Evolutionary conservation across 1,140 invertebrate species (phyloP).

Genomic region (Cydia strobilella): DNA sequence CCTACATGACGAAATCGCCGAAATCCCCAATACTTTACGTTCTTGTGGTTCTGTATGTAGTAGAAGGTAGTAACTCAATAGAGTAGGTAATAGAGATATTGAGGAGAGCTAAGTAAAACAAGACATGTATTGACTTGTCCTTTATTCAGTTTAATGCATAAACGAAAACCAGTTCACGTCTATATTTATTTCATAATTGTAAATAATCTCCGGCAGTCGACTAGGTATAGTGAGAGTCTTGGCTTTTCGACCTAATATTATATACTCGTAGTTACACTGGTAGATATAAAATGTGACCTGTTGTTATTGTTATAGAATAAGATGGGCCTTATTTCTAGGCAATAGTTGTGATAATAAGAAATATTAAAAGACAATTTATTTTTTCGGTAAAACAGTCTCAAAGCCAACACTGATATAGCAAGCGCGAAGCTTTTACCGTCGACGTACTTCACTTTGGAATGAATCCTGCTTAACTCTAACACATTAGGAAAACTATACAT

Average conservation of each 20-base stretch:
- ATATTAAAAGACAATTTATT: no score
- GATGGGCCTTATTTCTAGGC: no score
- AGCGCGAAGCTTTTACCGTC: constrained; percentile 25
- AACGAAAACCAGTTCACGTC: constrained; percentile 69
- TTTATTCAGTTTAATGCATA: constrained; percentile 76
- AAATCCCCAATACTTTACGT: no score
- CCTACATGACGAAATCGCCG: no score
- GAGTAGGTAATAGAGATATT: no score
- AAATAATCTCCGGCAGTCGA: constrained; percentile 55
- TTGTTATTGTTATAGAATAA: no score
- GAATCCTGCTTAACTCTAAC: constrained; percentile 66
- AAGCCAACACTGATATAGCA: constrained; percentile 42
- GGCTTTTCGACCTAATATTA: neutral
- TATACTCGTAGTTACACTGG: neutral
- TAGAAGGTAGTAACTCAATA: no score
- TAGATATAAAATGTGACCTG: neutral
- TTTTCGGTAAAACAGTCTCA: constrained; percentile 37
- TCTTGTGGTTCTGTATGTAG: no score
- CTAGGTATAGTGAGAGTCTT: constrained; percentile 39
- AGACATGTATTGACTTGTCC: constrained; percentile 58
- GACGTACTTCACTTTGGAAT: constrained; percentile 66
- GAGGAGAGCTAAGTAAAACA: constrained; percentile 8
- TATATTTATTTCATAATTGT: constrained; percentile 51
- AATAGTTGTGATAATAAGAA: no score
- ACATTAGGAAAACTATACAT: constrained; percentile 66